These are phyloP conservation scores for Papilio helenus DNA, from an alignment of 1,140 invertebrate genomes.

Conservation along the genomic window DNA sequence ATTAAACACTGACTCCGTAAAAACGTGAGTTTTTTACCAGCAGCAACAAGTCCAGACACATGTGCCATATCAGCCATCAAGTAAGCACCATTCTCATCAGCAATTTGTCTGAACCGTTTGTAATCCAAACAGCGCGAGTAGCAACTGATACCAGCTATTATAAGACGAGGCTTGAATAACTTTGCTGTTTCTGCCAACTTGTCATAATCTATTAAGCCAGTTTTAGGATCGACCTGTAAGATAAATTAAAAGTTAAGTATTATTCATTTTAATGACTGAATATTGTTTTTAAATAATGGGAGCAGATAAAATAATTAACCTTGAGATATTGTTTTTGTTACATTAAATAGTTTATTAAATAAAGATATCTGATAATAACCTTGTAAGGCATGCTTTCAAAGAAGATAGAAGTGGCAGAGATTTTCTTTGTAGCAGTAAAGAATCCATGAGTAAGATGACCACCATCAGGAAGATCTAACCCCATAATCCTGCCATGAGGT, in stretches of 20 bases:
- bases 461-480: slow-evolving; percentile 97
- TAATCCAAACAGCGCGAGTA: slow-evolving; percentile 94
- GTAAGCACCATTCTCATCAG: slow-evolving; percentile 92
- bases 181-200: slow-evolving; percentile 91
- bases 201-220: slow-evolving; percentile 98
- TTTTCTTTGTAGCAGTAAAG: slow-evolving; percentile 94
- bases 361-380: slow-evolving; percentile 76
- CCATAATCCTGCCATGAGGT: slow-evolving; percentile 98
- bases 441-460: slow-evolving; percentile 98
- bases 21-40: slow-evolving; percentile 76
- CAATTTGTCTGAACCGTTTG: slow-evolving; percentile 94
- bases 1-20: background rate
- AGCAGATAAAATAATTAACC: slow-evolving; percentile 14
- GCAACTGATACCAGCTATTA: slow-evolving; percentile 97
- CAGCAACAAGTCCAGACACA: slow-evolving; percentile 95
- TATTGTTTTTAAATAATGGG: background rate
- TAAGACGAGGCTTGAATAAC: slow-evolving; percentile 96
- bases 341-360: background rate
- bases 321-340: slow-evolving; percentile 2
- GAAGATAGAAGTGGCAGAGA: slow-evolving; percentile 98
- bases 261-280: background rate
- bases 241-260: slow-evolving; percentile 4
- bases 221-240: slow-evolving; percentile 87
- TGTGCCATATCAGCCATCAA: slow-evolving; percentile 99
- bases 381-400: slow-evolving; percentile 99